Base-by-base conservation (phyloP, 92 coral and sea anemone genomes). In the Phenganax stokvisi region DNA sequence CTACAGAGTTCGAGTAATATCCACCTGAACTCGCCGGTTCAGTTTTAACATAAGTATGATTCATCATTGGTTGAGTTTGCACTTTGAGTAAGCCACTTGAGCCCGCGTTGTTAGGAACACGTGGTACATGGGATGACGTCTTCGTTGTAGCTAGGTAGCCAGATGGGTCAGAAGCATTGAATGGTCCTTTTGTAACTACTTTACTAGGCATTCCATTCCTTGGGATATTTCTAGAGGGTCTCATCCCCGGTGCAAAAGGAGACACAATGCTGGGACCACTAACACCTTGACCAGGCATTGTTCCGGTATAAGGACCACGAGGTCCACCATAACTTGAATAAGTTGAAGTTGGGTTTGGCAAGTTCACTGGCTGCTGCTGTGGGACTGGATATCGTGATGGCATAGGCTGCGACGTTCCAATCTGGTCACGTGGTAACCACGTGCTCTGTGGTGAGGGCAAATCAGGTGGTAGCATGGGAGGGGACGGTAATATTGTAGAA, bases 381-480 rank as follows among this genome's bases (percentile, higher is more conserved):
- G 92, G 96, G 47, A 92, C 89, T 53, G 96, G 91, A 72, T 92
- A 94, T 51, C 93, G 97, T 28, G 97, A 90, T 30, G 97, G 92
- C 58, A 92, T 75, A 47, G 89, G 84, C 79, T 83, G 79, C 1
- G 97, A 92, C 6, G 96, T 89, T 69, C 81, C 73, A 25, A 51
- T 7, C 54, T 68, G 73, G 47, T 68, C 73, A 68, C 73, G 73
- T 68, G n/a, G 7, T 53, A 37, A 12, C 73, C 73, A 68, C 73
- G 73, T 6, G 47, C 47, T 37, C 47, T 37, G 47, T 5, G 47
- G 47, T 37, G 47, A 37, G 47, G 47, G 47, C 47, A 37, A 37
- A 68, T 10, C 73, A 37, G 73, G 52, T 6, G 11, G 73, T 37
- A 52, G 16, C 54, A 68, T 37, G 30, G 73, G 54, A 16, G 73